Base-by-base conservation (phyloP, 1,140 invertebrate genomes). In the Listronotus bonariensis region DNA sequence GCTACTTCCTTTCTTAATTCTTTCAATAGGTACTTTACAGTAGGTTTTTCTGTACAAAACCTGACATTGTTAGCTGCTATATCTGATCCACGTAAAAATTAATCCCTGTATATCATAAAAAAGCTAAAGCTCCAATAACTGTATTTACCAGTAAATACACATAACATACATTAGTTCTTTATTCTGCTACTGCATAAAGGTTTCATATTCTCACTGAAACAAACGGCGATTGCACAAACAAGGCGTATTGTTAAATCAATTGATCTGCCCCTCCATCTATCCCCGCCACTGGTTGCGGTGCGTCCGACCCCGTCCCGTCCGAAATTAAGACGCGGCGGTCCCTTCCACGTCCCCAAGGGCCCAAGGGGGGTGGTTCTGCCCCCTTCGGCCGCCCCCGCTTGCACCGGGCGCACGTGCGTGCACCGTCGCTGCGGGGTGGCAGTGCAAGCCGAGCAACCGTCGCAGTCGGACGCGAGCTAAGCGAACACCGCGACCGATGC, bases 251-350 rank as follows among this genome's bases (percentile, higher is more conserved):
- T 55, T 55, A 38, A 26, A 41, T 42, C 9, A 41, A 26, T 58
- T 36, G 8, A 14, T 58, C 45, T 31, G n/a, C 31, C 31, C 12
- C 32, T 31, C 36, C 20, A 15, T 36, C 20, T 15, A 17, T 31
- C 41, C 36, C 51, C 51, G n/a, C 38, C 20, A 36, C 56, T 14
- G 56, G 9, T 18, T 20, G 31, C 53, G 15, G 17, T 53, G 49
- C 52, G 38, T 54, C 52, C 43, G 42, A 64, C 41, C 59, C 51
- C 49, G 40, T 54, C 61, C 61, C 51, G 46, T 55, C 53, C 61
- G 53, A 64, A 64, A 64, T 64, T 64, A 64, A 64, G 61, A 64
- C 61, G 61, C 61, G 51, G 52, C 52, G 52, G 61, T 56, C 61
- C 61, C 52, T 64, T 64, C 51, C 26, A 38, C 53, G 53, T 41